A percentile compares a stretch with the other conserved stretches of the same genome.
Evolutionary conservation across 2,888 invertebrate genomes (phyloP).

Genomic region (Eristalinus sepulchralis): DNA sequence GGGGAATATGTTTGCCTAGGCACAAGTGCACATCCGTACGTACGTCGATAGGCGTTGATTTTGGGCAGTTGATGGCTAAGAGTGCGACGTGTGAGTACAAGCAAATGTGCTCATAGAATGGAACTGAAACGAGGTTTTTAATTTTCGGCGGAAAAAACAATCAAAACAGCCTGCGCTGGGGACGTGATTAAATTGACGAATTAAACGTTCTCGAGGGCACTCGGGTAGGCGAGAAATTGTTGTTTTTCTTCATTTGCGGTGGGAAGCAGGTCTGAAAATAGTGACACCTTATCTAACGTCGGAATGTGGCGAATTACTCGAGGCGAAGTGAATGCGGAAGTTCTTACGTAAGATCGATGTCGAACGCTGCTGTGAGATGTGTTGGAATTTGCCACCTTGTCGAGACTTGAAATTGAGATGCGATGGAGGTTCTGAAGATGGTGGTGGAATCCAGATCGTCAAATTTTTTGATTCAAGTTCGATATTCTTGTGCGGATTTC

Average conservation of each 20-base stretch:
- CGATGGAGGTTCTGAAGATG: not conserved
- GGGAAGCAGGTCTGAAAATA: not conserved
- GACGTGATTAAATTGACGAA: not conserved
- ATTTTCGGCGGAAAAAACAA: not conserved
- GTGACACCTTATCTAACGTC: not conserved
- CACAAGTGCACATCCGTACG: not conserved
- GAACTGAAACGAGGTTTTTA: not conserved
- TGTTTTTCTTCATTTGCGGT: no score
- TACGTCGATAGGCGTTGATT: not conserved
- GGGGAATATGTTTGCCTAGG: not conserved
- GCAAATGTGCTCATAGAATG: not conserved
- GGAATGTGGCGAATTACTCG: not conserved
- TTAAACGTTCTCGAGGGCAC: not conserved
- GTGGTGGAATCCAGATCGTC: no score
- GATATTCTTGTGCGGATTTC: no score
- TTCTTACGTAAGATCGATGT: not conserved
- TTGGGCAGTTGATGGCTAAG: not conserved
- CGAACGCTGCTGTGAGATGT: not conserved
- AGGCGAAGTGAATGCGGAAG: conserved; percentile 15
- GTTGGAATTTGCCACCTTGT: not conserved
- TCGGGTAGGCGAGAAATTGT: not conserved
- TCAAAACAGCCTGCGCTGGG: not conserved
- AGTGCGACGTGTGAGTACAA: not conserved
- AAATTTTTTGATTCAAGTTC: no score
- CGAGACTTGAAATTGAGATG: not conserved